Base-by-base conservation (phyloP, 2,797 vertebrate species). In the Arnoldichthys spilopterus region DNA sequence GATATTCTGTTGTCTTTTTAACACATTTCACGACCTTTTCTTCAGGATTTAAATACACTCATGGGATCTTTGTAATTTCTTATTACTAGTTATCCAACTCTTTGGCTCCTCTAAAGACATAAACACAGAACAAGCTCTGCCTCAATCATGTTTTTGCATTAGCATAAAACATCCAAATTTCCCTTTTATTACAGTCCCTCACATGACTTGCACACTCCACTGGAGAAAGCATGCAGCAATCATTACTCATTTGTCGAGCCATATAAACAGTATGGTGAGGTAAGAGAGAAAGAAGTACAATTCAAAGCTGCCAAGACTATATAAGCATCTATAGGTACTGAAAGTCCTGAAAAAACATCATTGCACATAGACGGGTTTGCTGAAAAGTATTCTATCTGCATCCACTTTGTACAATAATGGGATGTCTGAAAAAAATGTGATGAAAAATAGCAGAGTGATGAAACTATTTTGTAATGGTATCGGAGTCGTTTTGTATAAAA, bases 81-180 rank as follows among this genome's bases (percentile, higher is more conserved):
- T 30, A 70, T 86, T 83, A 76, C 79, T 72, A 77, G 83, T 75
- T 84, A 87, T 81, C 59, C 1, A 32, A 49, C 78, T 72, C 58
- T 68, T 63, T 62, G 84, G 87, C 84, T 82, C 69, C 58, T 79
- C 64, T 72, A 85, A 34, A 79, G 80, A 34, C 49, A 58, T 63
- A 85, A 86, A 89, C 82, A 84, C 85, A 11, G 70, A 26, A 69
- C 28, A 54, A 79, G 69, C 16, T 59, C n/a, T 7, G 47, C 72
- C 59, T 83, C 78, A 89, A 86, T 82, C 84, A 82, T 90, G 59
- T 26, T 84, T 77, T 77, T 85, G 84, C 2, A 78, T 58, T 72
- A 32, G 30, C 79, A 68, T 22, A 45, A 77, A 70, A 72, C 34
- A 82, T 76, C 51, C 22, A 37, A 54, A 71, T 32, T 9, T 28